Base-by-base conservation (phyloP, 1,140 invertebrate species). In the Limonius californicus region DNA sequence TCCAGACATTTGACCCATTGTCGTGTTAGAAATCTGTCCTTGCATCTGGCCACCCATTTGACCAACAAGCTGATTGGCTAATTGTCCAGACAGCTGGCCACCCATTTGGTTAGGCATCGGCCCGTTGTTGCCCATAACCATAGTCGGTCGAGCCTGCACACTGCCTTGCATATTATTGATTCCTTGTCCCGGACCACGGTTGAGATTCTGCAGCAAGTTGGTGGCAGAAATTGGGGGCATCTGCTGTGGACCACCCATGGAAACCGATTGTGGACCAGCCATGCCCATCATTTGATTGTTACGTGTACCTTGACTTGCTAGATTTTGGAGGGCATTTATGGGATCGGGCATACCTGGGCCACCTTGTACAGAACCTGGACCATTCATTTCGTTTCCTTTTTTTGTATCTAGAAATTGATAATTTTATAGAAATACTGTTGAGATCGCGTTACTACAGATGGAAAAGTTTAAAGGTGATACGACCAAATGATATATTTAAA, bases 311-410 rank as follows among this genome's bases (percentile, higher is more conserved):
- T 92, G 91, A 63, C 88, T 86, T 1, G 92, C 90, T 56, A 94
- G 78, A 68, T 87, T 94, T 73, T 94, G 91, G 14, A 95, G 74
- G 11, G 92, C 92, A 75, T 91, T 92, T 63, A 95, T 89, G 0
- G 92, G 92, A 77, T 94, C 91, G 42, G 85, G 79, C 77, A 83
- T 80, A 18, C 80, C 79, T 47, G 77, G 77, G 15, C 74, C 76
- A 3, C 74, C 78, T 76, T 81, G 81, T 59, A 65, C 65, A 50
- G 68, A 70, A 7, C 68, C 72, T 16, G 68, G 63, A 39, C 67
- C 71, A 47, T 70, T 61, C 71, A 70, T 72, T 35, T 72, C 71
- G 30, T 15, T 19, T 23, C 72, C 74, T 66, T 83, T 84, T 63
- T 83, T 84, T 8, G 78, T 73, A 76, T 83, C 82, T 84, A 66